Percentiles rank a stretch among this genome's conserved stretches.
Evolutionary conservation across 2,888 invertebrate genomes (phyloP).

Genomic region (Ellobium chinense): DNA sequence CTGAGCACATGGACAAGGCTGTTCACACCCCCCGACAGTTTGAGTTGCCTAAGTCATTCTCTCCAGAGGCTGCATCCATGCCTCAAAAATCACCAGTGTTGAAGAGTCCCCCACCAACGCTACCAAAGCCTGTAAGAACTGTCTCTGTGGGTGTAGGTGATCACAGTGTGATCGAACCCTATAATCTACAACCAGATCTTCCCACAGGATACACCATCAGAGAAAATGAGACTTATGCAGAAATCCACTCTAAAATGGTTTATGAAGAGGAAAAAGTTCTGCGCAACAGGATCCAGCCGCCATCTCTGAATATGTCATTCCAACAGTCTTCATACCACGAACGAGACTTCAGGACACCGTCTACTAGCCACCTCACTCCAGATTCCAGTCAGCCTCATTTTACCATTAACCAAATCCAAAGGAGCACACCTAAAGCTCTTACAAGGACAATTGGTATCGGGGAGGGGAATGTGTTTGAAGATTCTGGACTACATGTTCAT

Average conservation of each 20-base stretch:
- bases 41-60: conserved; percentile 36
- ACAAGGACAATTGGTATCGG: conserved; percentile 84
- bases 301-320: conserved; percentile 32
- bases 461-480: conserved; percentile 80
- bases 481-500: conserved; percentile 72
- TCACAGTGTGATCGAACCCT: conserved; percentile 68
- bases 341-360: not conserved
- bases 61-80: conserved; percentile 36
- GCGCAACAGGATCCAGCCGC: not conserved
- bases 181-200: conserved; percentile 68
- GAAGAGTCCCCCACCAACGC: conserved; percentile 60
- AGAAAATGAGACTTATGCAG: conserved; percentile 55
- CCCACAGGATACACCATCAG: conserved; percentile 59
- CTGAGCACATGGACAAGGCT: conserved; percentile 22
- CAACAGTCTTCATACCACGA: conserved; percentile 7
- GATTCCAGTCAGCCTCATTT: conserved; percentile 44
- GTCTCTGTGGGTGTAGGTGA: conserved; percentile 71
- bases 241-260: conserved; percentile 29
- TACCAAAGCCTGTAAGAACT: conserved; percentile 61
- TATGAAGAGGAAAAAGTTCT: conserved; percentile 8
- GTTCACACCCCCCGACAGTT: conserved; percentile 15
- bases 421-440: conserved; percentile 58
- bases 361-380: not conserved
- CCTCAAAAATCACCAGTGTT: conserved; percentile 50
- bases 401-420: conserved; percentile 55